Base-by-base conservation (phyloP, 2,113 vertebrate genomes). In the Jacana jacana region DNA sequence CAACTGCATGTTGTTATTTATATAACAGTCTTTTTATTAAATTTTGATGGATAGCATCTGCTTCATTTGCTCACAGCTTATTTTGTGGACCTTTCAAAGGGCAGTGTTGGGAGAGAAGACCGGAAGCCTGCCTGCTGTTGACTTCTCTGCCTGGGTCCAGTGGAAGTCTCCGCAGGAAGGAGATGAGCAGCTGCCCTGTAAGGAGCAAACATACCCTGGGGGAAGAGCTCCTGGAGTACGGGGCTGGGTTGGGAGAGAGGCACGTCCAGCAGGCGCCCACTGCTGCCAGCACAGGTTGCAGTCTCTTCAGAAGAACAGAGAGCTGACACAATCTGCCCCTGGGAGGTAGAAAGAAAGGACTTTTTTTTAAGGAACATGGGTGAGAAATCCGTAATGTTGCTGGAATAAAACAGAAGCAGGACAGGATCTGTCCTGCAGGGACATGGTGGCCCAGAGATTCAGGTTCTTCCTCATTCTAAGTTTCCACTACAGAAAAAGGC, bases 1-100 rank as follows among this genome's bases (percentile, higher is more conserved):
- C 88, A 93, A 75, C 33, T 88, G 54, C 77, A 94, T 88, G 22
- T 49, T 75, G 27, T 44, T 92, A 61, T 90, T 97, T 97, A 93
- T 79, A 54, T 95, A 95, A 96, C 55, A 79, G 40, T 52, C 57
- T 86, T 95, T 81, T 97, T 96, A 97, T 96, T 96, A 96, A 93
- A 96, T 89, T 95, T 97, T 96, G 89, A 96, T 97, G 73, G 73
- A 91, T 95, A 95, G 77, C 95, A 97, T 95, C 91, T 97, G 95
- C 55, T 95, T 88, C 42, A 48, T 81, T 86, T 92, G 72, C 73
- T 89, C 72, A 39, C 40, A 75, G 83, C 20, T 81, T 88, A 68
- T 42, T 92, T 64, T 64, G 80, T 64, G 35, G 57, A 44, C 33
- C 11, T 92, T 93, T 58, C 68, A 86, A 78, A 92, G 35, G 12